Percentiles rank a stretch among this genome's conserved stretches.
These are phyloP conservation scores for Pseudonaja textilis DNA, from an alignment of 2,113 vertebrate species.

Conservation along the genomic window DNA sequence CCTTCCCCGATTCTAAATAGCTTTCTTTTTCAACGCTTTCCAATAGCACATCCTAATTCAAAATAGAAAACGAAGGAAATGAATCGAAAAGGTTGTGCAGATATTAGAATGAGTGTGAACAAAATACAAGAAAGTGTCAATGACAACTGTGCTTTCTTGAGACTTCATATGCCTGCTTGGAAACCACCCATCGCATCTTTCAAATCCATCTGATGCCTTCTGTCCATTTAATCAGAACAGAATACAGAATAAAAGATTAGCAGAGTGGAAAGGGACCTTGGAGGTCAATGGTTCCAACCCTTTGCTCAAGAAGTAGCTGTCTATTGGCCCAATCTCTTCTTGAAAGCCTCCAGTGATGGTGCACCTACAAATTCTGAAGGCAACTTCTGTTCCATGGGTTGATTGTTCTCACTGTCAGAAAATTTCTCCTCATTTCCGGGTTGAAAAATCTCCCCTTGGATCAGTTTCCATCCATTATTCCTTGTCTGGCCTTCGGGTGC, in stretches of 20 bases:
- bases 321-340: no score
- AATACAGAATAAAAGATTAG: no score
- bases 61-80: not conserved
- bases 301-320: no score
- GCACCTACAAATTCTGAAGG: no score
- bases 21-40: not conserved
- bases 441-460: no score
- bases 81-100: not conserved
- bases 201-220: conserved; percentile 13
- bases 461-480: no score
- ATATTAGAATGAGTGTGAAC: not conserved
- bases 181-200: not conserved
- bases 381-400: no score
- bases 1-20: not conserved
- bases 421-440: no score
- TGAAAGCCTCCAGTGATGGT: no score
- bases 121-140: not conserved
- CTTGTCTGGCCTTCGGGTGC: accelerated
- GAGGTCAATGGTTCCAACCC: no score
- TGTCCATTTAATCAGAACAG: not conserved
- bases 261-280: no score
- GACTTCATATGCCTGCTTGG: not conserved
- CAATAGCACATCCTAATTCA: not conserved
- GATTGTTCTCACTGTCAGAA: no score
- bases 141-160: not conserved